Evolutionary conservation across 92 coral and sea anemone species (phyloP).

Genomic region (Anthopleura xanthogrammica): DNA sequence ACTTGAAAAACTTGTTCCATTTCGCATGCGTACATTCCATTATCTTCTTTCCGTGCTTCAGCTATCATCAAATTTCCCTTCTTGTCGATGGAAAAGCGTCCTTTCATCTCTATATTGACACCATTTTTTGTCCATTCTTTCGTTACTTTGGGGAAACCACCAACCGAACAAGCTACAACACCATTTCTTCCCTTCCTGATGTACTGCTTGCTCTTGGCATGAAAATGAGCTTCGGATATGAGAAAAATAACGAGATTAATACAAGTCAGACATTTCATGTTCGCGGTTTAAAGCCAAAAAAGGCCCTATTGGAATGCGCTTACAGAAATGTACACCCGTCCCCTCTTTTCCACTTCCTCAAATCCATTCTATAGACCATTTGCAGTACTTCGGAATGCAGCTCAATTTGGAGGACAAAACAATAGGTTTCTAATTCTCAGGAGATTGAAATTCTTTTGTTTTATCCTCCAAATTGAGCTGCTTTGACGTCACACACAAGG

Average conservation of each 20-base stretch:
- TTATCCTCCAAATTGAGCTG: no score
- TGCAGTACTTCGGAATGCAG: no score
- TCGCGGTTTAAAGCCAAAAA: no score
- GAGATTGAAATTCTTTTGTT: no score
- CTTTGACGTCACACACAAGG: no score
- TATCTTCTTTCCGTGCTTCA: constrained; percentile 10
- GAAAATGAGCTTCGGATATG: not conserved
- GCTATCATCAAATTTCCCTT: constrained; percentile 7
- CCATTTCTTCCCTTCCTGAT: constrained; percentile 10
- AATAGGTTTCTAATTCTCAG: no score
- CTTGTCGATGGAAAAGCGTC: constrained; percentile 12
- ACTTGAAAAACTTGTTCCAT: constrained; percentile 6
- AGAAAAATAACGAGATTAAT: not conserved
- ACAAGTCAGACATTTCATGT: not conserved
- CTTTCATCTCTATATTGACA: not conserved
- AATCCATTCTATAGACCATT: no score
- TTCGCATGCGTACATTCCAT: constrained; percentile 13
- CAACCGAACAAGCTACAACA: constrained; percentile 3
- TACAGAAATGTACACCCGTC: no score
- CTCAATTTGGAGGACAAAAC: no score
- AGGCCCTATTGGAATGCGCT: no score
- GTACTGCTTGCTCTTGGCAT: constrained; percentile 11
- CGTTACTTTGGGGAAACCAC: constrained; percentile 18
- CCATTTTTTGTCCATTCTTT: constrained; percentile 18
- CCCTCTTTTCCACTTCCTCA: no score